Conservation (phyloP, 2,113 vertebrate genomes). For the Forbesichthys papilliferus region DNA sequence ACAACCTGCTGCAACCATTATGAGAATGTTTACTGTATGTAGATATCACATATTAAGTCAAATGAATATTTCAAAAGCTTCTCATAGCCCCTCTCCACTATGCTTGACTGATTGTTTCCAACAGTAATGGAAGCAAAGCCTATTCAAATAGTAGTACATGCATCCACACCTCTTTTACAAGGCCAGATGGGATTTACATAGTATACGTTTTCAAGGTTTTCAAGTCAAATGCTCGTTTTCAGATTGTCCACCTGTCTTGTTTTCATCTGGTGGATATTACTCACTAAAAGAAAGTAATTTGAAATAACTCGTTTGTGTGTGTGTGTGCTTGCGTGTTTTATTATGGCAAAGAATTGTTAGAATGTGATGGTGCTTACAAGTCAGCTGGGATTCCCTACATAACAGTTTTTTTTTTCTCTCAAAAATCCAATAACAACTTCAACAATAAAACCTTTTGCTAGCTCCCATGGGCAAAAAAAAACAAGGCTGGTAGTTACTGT, state of each 20-base stretch:
- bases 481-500: slow-evolving; percentile 17
- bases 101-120: neutral
- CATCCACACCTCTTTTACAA: neutral
- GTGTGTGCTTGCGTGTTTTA: neutral
- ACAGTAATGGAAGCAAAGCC: neutral
- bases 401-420: neutral
- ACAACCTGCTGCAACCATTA: neutral
- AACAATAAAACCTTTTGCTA: neutral
- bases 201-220: neutral
- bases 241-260: neutral
- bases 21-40: slow-evolving; percentile 8
- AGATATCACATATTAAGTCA: slow-evolving; percentile 13
- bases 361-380: slow-evolving; percentile 5
- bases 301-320: neutral
- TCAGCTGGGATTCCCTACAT: slow-evolving; percentile 13
- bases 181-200: slow-evolving; percentile 22
- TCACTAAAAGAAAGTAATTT: neutral
- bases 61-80: neutral
- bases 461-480: slow-evolving; percentile 12
- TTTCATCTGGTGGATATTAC: neutral
- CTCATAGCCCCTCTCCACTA: neutral
- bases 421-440: slow-evolving; percentile 14
- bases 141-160: slow-evolving; percentile 21
- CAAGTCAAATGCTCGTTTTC: slow-evolving; percentile 14
- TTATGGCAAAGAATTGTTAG: neutral